These are phyloP conservation scores for Hybognathus amarus DNA, from an alignment of 2,797 vertebrate species.

Conservation along the genomic window DNA sequence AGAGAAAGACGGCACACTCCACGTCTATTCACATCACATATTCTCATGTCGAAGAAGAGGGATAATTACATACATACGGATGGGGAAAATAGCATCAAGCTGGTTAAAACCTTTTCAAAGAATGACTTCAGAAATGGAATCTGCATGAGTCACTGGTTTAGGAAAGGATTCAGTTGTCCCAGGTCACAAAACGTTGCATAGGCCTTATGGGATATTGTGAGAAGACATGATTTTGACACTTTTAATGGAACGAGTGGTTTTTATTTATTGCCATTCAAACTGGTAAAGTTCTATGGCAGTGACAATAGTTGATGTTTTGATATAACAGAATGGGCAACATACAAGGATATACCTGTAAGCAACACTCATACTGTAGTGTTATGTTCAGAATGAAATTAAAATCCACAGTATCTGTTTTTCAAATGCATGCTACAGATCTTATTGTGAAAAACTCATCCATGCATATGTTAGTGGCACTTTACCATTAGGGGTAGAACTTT, in stretches of 20 bases:
- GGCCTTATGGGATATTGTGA: not conserved
- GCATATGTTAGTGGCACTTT: too few relatives aligned
- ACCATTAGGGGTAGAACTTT: too few relatives aligned
- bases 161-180: not conserved
- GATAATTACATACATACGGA: constrained; percentile 51
- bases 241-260: not conserved
- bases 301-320: not conserved
- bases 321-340: not conserved
- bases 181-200: constrained; percentile 18
- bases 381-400: not conserved
- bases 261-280: not conserved
- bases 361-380: not conserved
- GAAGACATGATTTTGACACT: not conserved
- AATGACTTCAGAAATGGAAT: constrained; percentile 6
- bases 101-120: constrained; percentile 39
- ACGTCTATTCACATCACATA: constrained; percentile 45
- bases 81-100: constrained; percentile 35
- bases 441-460: not conserved
- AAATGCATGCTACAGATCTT: not conserved
- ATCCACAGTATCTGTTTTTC: not conserved
- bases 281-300: not conserved
- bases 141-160: not conserved
- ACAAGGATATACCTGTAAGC: not conserved
- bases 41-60: constrained; percentile 32
- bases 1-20: constrained; percentile 13